phyloP scores from a whole-genome alignment of 2,113 vertebrate species.

The Orycteropus afer region DNA sequence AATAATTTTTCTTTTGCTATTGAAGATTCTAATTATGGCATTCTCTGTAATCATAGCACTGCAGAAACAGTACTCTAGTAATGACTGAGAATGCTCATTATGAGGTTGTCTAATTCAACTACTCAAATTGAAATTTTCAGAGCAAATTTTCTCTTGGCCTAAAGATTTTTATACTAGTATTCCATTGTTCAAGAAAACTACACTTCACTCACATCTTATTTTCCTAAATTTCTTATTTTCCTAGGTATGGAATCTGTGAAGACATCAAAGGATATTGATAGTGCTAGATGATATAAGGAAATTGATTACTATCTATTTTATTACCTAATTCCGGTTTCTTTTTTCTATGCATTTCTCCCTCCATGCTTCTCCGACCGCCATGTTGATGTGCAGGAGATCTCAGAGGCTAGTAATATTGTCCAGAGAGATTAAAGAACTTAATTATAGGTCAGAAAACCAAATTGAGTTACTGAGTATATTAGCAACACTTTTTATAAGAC shows the following conservation, averaged over 20 bases:
- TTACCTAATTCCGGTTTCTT: conserved; percentile 1
- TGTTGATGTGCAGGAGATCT: neutral
- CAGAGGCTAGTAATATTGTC: conserved; percentile 16
- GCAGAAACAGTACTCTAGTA: conserved; percentile 52
- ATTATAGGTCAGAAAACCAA: conserved; percentile 27
- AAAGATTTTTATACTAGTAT: conserved; percentile 30
- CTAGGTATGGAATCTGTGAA: neutral
- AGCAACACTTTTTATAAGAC: conserved; percentile 50
- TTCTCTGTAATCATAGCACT: conserved; percentile 58
- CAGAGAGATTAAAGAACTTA: conserved; percentile 43
- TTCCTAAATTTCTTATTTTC: conserved; percentile 44
- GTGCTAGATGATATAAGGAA: neutral
- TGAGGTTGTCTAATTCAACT: conserved; percentile 59
- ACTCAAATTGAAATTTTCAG: conserved; percentile 47
- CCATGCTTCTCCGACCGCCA: neutral
- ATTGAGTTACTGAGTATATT: conserved; percentile 40
- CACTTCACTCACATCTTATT: neutral
- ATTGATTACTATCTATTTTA: conserved; percentile 20
- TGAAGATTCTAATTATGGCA: conserved; percentile 63
- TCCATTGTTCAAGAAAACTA: neutral
- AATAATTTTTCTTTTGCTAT: conserved; percentile 62
- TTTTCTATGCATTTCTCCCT: neutral
- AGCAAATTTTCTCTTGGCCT: neutral
- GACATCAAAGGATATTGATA: conserved; percentile 16
- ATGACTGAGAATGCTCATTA: conserved; percentile 48